A percentile compares a stretch with the other conserved stretches of the same genome.
Evolutionary conservation across 1,140 invertebrate genomes (phyloP).

Genomic region (Danaus plexippus): DNA sequence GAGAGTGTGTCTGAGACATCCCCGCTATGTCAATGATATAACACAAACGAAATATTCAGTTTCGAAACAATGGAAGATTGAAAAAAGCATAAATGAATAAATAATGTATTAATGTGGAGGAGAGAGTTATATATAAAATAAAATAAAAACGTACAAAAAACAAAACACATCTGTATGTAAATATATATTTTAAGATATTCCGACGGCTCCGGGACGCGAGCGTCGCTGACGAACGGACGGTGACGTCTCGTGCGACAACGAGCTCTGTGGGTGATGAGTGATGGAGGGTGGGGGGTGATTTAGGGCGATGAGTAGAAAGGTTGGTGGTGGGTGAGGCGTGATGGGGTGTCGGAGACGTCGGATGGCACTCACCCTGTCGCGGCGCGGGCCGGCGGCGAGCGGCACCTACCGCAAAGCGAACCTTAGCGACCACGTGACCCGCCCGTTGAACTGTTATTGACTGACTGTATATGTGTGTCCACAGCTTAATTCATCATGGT

Average conservation of each 20-base stretch:
- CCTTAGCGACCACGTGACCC: conserved; percentile 13
- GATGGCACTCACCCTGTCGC: conserved; percentile 15
- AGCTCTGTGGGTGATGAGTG: neutral
- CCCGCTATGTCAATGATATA: too few relatives aligned
- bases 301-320: too few relatives aligned
- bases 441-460: conserved; percentile 1
- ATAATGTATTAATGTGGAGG: too few relatives aligned
- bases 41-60: too few relatives aligned
- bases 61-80: too few relatives aligned
- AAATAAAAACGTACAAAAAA: too few relatives aligned
- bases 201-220: conserved; percentile 3
- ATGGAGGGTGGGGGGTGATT: neutral
- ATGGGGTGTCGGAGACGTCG: neutral
- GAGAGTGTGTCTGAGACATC: too few relatives aligned
- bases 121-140: too few relatives aligned
- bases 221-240: neutral
- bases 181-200: neutral
- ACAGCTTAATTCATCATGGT: neutral
- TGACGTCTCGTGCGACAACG: neutral
- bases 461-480: neutral
- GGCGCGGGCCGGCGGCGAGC: conserved; percentile 13
- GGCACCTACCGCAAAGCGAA: conserved; percentile 21
- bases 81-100: too few relatives aligned
- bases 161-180: neutral
- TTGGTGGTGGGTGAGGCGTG: neutral